A percentile compares a stretch with the other conserved stretches of the same genome.
Evolutionary conservation across 2,113 vertebrate genomes (phyloP).

Genomic region (Pseudonaja textilis): DNA sequence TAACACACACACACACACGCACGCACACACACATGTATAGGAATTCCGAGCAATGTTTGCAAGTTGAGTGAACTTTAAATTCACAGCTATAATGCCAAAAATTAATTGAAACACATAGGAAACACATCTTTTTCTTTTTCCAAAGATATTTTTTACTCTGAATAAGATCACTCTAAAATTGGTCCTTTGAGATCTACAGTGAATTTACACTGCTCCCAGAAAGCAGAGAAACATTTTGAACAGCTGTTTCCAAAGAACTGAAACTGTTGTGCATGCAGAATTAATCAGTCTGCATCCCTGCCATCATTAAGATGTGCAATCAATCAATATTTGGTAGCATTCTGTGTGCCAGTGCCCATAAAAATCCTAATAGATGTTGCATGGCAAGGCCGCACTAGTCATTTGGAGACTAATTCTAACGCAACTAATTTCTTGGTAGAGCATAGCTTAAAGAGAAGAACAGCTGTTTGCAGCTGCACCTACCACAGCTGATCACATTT

Average conservation of each 20-base stretch:
- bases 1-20: neutral
- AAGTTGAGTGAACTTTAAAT: neutral
- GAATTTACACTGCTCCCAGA: neutral
- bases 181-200: neutral
- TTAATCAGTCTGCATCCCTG: neutral
- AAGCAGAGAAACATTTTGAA: neutral
- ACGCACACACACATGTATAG: neutral
- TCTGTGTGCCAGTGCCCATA: neutral
- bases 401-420: neutral
- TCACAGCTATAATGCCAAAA: neutral
- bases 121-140: neutral
- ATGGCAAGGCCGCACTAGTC: neutral
- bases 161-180: constrained; percentile 5
- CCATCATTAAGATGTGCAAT: neutral
- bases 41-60: neutral
- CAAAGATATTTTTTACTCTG: neutral
- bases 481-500: constrained; percentile 20
- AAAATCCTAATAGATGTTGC: neutral
- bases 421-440: neutral
- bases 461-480: constrained; percentile 29
- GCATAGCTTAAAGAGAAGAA: constrained; percentile 2
- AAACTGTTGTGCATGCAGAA: neutral
- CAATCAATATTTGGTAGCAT: neutral
- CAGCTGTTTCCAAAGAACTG: neutral
- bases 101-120: neutral